Evolutionary conservation across 1,140 invertebrate species (phyloP).

Genomic region (Coelopa frigida): DNA sequence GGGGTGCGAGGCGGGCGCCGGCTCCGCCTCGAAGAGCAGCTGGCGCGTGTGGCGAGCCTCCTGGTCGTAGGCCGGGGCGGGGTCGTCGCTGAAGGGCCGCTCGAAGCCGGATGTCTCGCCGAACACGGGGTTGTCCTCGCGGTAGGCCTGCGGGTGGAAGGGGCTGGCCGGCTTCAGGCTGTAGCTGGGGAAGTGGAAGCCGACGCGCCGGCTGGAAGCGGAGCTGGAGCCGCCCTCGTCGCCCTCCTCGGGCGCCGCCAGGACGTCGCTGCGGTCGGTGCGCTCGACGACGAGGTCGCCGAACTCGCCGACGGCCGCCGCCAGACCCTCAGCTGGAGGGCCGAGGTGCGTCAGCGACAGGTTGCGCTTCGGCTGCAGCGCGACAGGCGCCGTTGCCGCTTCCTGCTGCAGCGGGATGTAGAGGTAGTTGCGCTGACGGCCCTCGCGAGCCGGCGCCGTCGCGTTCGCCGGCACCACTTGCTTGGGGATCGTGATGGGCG

Average conservation of each 20-base stretch:
- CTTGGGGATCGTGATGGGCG: conserved; percentile 37
- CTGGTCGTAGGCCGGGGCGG: conserved; percentile 23
- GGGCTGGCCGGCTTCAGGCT: conserved; percentile 32
- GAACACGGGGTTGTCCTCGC: conserved; percentile 41
- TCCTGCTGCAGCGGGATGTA: conserved; percentile 32
- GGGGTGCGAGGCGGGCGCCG: conserved; percentile 15
- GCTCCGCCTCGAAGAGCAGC: conserved; percentile 28
- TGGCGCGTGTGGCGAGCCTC: conserved; percentile 35
- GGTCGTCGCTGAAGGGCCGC: conserved; percentile 29
- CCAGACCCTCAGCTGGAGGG: conserved; percentile 27
- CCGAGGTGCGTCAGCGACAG: conserved; percentile 23
- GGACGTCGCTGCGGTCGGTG: conserved; percentile 31
- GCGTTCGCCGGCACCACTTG: conserved; percentile 29
- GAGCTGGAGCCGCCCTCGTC: conserved; percentile 25
- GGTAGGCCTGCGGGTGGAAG: conserved; percentile 40
- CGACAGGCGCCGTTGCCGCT: conserved; percentile 7
- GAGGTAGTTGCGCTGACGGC: conserved; percentile 35
- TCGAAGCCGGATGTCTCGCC: conserved; percentile 23
- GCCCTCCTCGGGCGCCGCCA: conserved; percentile 21
- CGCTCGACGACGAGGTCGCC: conserved; percentile 19
- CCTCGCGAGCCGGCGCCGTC: conserved; percentile 25
- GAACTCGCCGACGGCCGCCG: conserved; percentile 21
- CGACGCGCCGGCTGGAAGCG: conserved; percentile 33
- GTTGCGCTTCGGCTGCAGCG: conserved; percentile 28
- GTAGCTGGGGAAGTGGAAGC: conserved; percentile 42